A percentile compares a stretch with the other conserved stretches of the same genome.
Conservation (phyloP, 2,888 invertebrate species). For the Heliconius sara region DNA sequence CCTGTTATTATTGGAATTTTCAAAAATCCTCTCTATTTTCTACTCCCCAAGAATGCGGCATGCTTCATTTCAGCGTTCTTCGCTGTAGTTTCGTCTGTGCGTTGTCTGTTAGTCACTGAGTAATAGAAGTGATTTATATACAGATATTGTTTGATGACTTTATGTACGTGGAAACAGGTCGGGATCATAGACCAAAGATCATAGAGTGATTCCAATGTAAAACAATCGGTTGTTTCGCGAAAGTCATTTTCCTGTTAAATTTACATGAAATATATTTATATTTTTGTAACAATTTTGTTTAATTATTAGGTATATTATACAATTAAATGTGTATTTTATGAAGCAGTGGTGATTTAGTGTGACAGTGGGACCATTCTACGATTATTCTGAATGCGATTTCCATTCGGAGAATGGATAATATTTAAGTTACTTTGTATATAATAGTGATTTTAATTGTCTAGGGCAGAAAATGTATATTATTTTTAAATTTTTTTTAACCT, state of each 20-base stretch:
- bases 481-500: too few species aligned
- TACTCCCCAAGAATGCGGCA: too few species aligned
- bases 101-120: too few species aligned
- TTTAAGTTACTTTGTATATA: neutral
- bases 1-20: too few species aligned
- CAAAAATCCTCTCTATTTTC: too few species aligned
- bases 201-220: slow-evolving; percentile 29
- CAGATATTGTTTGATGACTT: neutral
- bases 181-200: slow-evolving; percentile 15
- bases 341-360: neutral
- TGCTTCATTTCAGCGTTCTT: too few species aligned
- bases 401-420: neutral
- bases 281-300: neutral
- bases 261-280: slow-evolving; percentile 39
- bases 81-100: too few species aligned
- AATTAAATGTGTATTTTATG: too few species aligned
- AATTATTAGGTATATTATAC: too few species aligned
- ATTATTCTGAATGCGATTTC: neutral
- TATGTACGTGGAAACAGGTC: neutral
- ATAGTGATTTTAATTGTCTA: too few species aligned
- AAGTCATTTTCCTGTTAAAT: slow-evolving; percentile 49
- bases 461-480: neutral
- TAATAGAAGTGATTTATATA: too few species aligned
- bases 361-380: neutral
- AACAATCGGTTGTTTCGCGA: slow-evolving; percentile 35